Evolutionary conservation across 2,888 invertebrate genomes (phyloP).

Genomic region (Drosophila recens): DNA sequence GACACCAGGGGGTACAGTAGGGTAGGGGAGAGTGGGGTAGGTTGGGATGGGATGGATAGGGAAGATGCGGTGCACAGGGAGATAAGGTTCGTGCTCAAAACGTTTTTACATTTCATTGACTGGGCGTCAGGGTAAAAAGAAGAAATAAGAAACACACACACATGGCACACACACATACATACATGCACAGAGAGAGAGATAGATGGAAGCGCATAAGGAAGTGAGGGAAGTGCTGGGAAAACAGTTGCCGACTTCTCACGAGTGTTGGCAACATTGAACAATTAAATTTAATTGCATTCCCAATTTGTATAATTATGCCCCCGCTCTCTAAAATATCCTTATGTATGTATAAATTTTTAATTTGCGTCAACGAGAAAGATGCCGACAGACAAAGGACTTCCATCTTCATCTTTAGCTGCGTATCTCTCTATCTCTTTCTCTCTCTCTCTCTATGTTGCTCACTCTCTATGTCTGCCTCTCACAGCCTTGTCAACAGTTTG

Average conservation of each 20-base stretch:
- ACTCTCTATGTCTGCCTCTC: background rate
- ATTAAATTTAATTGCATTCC: conserved; percentile 82
- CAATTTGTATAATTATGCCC: conserved; percentile 82
- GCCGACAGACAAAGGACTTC: conserved; percentile 40
- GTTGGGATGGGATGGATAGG: background rate
- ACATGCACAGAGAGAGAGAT: conserved; percentile 12
- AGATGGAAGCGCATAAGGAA: conserved; percentile 24
- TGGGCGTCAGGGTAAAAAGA: conserved; percentile 49
- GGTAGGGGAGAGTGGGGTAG: background rate
- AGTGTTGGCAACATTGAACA: conserved; percentile 73
- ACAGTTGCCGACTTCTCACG: conserved; percentile 61
- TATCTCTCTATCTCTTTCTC: background rate
- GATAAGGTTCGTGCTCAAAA: conserved; percentile 78
- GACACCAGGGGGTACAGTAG: too few relatives aligned
- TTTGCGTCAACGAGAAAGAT: conserved; percentile 68
- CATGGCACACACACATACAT: conserved; percentile 29
- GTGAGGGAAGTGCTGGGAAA: conserved; percentile 29
- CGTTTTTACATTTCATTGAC: conserved; percentile 79
- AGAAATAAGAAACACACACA: conserved; percentile 49
- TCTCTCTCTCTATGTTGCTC: background rate
- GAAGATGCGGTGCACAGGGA: conserved; percentile 21
- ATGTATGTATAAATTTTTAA: conserved; percentile 64
- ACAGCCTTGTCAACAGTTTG: conserved; percentile 18
- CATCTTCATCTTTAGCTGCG: conserved; percentile 3
- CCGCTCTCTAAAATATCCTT: conserved; percentile 70